Base-by-base conservation (phyloP, 2,888 invertebrate genomes). In the Thysanoteuthis rhombus region DNA sequence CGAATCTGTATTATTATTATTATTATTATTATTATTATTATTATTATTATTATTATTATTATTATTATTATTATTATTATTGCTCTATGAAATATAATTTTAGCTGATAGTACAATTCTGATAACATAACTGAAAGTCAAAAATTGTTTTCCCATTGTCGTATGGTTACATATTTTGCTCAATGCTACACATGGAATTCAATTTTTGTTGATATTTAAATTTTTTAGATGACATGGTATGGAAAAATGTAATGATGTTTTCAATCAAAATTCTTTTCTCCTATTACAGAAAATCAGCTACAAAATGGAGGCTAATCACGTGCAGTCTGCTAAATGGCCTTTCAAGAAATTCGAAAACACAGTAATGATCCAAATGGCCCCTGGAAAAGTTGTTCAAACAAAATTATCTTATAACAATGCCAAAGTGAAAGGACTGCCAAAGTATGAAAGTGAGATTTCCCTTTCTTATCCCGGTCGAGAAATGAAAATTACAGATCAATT, bases 271-370 rank as follows among this genome's bases (percentile, higher is more conserved):
- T 6, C 1, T n/a, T 75, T 12, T 92, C n/a, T 75, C 52, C 58
- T 42, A 6, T 94, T 93, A 16, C 93, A 94, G 94, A 93, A 93
- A 40, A 75, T 94, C 36, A 39, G 93, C 75, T 58, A 93, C 42
- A 40, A 90, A 38, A 58, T 52, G 36, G 93, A 94, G 47, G 94
- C 91, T 91, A 90, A 93, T 8, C 93, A 94, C 89, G 90, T 45
- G 3, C 93, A 93, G 19, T 75, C 75, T 36, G n/a, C 75, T 0
- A 75, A 75, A 75, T 75, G 75, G 75, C 75, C 75, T 16, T 75
- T 36, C 12, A 75, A 75, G 75, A 75, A 45, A 92, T 45, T 92
- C 1, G 42, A 92, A 5, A 92, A 40, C 28, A 92, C 42, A 6
- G 19, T 92, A 0, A 92, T 92, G 92, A 8, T 92, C n/a, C 92